These are phyloP conservation scores for Cherax destructor DNA, from an alignment of 1,140 invertebrate genomes.

Conservation along the genomic window DNA sequence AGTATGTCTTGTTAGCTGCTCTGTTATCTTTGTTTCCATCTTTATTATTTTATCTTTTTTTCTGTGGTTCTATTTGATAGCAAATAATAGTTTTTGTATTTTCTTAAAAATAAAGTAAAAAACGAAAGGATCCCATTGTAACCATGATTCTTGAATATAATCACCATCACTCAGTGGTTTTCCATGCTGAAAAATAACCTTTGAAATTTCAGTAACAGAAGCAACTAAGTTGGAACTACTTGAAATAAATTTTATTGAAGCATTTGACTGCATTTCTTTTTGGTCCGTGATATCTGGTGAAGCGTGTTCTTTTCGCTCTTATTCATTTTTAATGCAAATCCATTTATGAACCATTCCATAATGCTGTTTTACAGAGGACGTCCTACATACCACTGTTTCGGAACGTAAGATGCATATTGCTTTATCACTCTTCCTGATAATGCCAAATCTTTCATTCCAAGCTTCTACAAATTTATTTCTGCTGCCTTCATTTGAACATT, in stretches of 20 bases:
- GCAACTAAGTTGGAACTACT: neutral
- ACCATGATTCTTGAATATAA: neutral
- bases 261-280: too few species aligned
- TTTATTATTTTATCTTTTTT: neutral
- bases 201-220: neutral
- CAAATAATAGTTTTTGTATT: neutral
- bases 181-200: neutral
- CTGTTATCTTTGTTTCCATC: neutral
- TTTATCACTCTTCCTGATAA: neutral
- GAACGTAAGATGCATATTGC: neutral
- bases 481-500: neutral
- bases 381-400: neutral
- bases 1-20: neutral
- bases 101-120: neutral
- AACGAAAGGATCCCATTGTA: neutral
- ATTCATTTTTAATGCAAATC: neutral
- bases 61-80: neutral
- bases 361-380: neutral
- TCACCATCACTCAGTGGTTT: neutral
- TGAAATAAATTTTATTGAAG: neutral
- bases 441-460: neutral
- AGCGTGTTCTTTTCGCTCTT: too few species aligned
- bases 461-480: neutral
- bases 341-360: constrained; percentile 14
- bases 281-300: too few species aligned